Evolutionary conservation across 2,113 vertebrate genomes (phyloP).

Genomic region (Dendrocopos noguchii): DNA sequence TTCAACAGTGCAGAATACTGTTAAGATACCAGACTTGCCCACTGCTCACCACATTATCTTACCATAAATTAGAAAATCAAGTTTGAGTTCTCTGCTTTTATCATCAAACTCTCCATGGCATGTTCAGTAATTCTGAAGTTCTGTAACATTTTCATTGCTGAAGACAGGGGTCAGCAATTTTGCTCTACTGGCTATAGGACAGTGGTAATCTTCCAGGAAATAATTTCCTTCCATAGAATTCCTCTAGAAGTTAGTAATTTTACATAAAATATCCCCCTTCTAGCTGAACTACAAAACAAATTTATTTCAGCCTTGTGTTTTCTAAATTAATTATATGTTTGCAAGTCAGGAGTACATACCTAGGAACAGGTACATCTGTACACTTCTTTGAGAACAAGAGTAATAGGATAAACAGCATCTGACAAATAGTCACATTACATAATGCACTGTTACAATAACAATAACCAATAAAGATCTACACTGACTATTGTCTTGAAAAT

Average conservation of each 20-base stretch:
- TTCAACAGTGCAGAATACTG: background rate
- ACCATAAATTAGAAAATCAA: background rate
- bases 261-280: background rate
- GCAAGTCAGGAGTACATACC: background rate
- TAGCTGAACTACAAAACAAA: background rate
- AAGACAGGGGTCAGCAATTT: background rate
- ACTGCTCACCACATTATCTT: background rate
- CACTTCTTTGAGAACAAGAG: accelerated
- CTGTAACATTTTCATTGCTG: background rate
- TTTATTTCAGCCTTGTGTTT: background rate
- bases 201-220: background rate
- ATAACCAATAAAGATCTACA: background rate
- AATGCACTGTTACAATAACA: background rate
- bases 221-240: background rate
- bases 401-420: background rate
- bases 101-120: background rate
- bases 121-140: background rate
- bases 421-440: background rate
- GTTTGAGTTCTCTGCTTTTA: background rate
- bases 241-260: background rate
- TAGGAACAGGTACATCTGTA: background rate
- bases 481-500: background rate
- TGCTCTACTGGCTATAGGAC: background rate
- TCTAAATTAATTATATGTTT: background rate
- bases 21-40: background rate